Percentiles rank a stretch among this genome's conserved stretches.
These are phyloP conservation scores for Actenoides hombroni DNA, from an alignment of 2,113 vertebrate genomes.

Conservation along the genomic window DNA sequence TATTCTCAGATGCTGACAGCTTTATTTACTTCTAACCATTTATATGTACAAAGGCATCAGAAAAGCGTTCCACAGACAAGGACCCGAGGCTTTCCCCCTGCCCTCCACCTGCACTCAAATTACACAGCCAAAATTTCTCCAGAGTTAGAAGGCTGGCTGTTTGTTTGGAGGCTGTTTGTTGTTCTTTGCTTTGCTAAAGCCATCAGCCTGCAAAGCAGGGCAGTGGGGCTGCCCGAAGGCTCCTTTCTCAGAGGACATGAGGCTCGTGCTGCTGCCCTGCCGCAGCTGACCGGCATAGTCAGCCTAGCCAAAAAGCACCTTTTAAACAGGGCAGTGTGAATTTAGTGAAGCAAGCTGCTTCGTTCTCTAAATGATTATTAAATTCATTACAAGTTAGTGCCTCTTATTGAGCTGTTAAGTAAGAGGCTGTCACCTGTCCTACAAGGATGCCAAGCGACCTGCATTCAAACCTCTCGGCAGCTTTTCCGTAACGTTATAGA, in stretches of 20 bases:
- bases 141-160: background rate
- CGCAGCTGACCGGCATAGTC: background rate
- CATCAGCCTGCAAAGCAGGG: background rate
- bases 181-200: background rate
- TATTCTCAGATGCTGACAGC: background rate
- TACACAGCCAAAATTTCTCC: background rate
- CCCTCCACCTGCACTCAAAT: background rate
- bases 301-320: background rate
- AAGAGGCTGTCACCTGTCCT: background rate
- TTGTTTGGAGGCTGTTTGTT: background rate
- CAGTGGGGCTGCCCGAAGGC: background rate
- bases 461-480: background rate
- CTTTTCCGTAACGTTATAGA: background rate
- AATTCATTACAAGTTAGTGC: background rate
- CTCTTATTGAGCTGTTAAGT: background rate
- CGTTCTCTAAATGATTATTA: background rate
- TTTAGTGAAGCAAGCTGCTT: background rate
- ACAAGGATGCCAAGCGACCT: background rate
- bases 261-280: background rate
- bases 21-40: constrained; percentile 4
- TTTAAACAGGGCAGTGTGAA: background rate
- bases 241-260: background rate
- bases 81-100: background rate
- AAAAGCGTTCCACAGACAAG: background rate
- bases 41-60: constrained; percentile 19